Percentiles rank a stretch among this genome's conserved stretches.
phyloP scores from a whole-genome alignment of 35 echinoderm and acorn worm genomes.

The Ophioderma brevispina region DNA sequence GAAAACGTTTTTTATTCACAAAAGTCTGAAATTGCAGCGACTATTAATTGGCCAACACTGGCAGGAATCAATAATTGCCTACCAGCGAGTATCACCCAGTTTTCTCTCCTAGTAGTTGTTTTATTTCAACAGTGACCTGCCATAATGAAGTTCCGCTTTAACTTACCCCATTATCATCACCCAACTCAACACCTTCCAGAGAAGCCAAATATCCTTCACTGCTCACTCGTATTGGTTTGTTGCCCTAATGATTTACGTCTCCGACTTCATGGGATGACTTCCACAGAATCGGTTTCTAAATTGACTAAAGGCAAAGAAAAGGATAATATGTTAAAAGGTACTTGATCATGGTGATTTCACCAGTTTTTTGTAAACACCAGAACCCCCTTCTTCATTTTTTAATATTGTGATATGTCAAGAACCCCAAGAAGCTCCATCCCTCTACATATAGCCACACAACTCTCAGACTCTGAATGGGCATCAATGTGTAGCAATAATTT shows the following conservation, averaged over 20 bases:
- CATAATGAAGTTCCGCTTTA: too few relatives aligned
- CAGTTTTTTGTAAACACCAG: background rate
- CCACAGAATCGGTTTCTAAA: slow-evolving; percentile 30
- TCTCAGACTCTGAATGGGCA: too few relatives aligned
- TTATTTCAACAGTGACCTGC: too few relatives aligned
- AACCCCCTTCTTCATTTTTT: background rate
- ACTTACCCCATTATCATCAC: slow-evolving; percentile 47
- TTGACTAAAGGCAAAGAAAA: background rate
- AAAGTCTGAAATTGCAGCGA: too few relatives aligned
- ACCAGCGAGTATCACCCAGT: too few relatives aligned
- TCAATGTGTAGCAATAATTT: too few relatives aligned
- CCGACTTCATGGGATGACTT: background rate
- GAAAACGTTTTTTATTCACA: too few relatives aligned
- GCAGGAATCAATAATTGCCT: too few relatives aligned
- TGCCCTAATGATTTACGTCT: slow-evolving; percentile 40
- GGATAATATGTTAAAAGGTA: background rate
- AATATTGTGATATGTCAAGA: background rate
- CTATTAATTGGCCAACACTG: too few relatives aligned
- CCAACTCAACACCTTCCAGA: slow-evolving; percentile 48
- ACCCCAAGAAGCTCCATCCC: too few relatives aligned
- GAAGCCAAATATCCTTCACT: slow-evolving; percentile 29
- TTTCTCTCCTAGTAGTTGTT: too few relatives aligned
- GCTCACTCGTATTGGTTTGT: slow-evolving; percentile 21
- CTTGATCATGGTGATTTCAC: background rate
- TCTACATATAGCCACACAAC: too few relatives aligned